Base-by-base conservation (phyloP, 37 sponge, comb jelly and placozoan species). In the Hexactinellida sp. region DNA sequence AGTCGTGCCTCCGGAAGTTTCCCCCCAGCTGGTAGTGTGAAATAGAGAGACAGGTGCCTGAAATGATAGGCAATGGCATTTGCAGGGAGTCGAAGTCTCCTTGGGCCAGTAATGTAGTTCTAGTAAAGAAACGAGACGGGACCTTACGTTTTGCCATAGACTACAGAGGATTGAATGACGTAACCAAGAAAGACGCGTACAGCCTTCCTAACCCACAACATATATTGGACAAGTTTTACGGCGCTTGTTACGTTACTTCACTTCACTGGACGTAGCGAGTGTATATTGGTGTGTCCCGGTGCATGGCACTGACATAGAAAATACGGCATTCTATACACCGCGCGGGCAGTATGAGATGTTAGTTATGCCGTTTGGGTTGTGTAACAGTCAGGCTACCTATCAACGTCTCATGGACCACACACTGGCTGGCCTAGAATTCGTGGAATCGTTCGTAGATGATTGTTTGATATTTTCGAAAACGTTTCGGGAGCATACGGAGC, bases 321-420 rank as follows among this genome's bases (percentile, higher is more conserved):
- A 86, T 25, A 86, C 86, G 1, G 24, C 82, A 24, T 86, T 86
- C 37, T 86, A 36, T 34, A 82, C 82, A 25, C 76, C 37, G 24
- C 37, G 55, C 13, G 86, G 86, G 36, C 86, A 86, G 25, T 82
- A 55, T 36, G 86, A 86, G 36, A 55, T 86, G 36, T 55, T 55
- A 35, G 86, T 86, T n/a, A 86, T 86, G 82, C 86, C 86, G 23
- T 86, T 86, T 35, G 86, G 86, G 24, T 37, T 76, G 37, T 55
- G 82, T n/a, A 86, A 86, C 7, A 54, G 36, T 30, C 36, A 38
- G 87, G 83, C 84, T 10, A 87, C 87, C 38, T 87, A 83, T 36
- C 87, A 87, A 54, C 47, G 84, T 28, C 41, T 89, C 36, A 89
- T 89, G 89, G 89, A 89, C 1, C 55, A 37, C 51, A 86, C 85